Evolutionary conservation across 2,888 invertebrate species (phyloP).

Genomic region (Apamea monoglypha): DNA sequence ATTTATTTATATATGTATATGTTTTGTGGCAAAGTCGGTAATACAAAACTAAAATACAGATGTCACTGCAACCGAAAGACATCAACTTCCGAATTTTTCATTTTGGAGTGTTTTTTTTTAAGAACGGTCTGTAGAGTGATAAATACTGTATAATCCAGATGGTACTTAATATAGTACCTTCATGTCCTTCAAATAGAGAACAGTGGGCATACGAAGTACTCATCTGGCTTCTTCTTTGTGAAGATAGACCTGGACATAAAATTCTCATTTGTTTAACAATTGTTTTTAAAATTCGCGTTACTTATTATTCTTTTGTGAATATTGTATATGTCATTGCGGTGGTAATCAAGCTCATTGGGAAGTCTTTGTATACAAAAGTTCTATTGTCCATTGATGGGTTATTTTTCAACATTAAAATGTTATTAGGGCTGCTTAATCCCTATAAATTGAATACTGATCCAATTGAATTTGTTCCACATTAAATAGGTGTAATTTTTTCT

Average conservation of each 20-base stretch:
- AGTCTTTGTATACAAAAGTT: not conserved
- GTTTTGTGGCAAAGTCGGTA: too few relatives aligned
- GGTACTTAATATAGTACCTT: not conserved
- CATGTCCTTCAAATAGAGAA: not conserved
- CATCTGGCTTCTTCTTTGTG: not conserved
- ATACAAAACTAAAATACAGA: too few relatives aligned
- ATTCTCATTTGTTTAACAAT: not conserved
- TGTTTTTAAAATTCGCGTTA: not conserved
- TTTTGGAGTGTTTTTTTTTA: too few relatives aligned
- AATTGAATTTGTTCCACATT: not conserved
- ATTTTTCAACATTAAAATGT: slow-evolving; percentile 44
- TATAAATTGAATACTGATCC: slow-evolving; percentile 15
- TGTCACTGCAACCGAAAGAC: too few relatives aligned
- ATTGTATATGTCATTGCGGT: slow-evolving; percentile 31
- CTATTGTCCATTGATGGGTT: not conserved
- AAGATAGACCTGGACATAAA: not conserved
- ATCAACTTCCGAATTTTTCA: too few relatives aligned
- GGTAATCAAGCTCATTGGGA: not conserved
- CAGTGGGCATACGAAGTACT: not conserved
- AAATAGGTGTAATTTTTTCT: not conserved
- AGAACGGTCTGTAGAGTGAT: not conserved
- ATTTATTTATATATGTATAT: too few relatives aligned
- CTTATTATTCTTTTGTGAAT: not conserved
- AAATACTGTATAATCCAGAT: not conserved
- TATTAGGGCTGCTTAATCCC: slow-evolving; percentile 16